Base-by-base conservation (phyloP, 1,140 invertebrate species). In the Lordiphosa mommai region DNA sequence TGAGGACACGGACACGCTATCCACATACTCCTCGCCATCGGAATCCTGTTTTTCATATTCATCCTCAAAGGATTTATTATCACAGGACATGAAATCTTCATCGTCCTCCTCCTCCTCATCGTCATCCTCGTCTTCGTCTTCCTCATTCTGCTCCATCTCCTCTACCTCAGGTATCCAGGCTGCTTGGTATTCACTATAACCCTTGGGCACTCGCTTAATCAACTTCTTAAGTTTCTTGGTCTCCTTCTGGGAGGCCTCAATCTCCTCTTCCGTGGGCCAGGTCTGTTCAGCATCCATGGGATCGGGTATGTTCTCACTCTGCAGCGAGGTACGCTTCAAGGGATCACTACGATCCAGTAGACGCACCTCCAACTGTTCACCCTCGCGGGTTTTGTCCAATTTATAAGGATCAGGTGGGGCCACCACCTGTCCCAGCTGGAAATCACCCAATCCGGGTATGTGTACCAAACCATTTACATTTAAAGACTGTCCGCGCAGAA, bases 201-300 rank as follows among this genome's bases (percentile, higher is more conserved):
- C 98, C 90, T 97, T 96, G 0, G 97, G 97, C 16, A 98, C 94
- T 79, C 92, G 93, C 86, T 97, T 97, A 0, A 94, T 90, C 49
- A 92, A 91, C 88, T 93, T 94, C 67, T 27, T 27, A 6, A 91
- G 92, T 58, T 92, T 93, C 66, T 91, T 91, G 71, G 89, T 82
- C 60, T 93, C 90, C 60, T 91, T 89, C 86, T 93, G 92, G 2
- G 95, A 94, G 67, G 93, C 91, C 72, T 92, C 92, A 44, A 98
- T 91, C 91, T 98, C 96, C 88, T 98, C 95, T 58, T 96, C 94
- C 17, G 96, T 98, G 0, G 97, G 97, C 95, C 96, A 98, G 14
- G 97, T 98, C 90, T 99, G 97, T 90, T 99, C 97, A 9, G 94
- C 95, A 89, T 98, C 95, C 96, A 99, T 96, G 20, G 94, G 93